phyloP scores from a whole-genome alignment of 2,113 vertebrate species.

The Misgurnus mizolepis region DNA sequence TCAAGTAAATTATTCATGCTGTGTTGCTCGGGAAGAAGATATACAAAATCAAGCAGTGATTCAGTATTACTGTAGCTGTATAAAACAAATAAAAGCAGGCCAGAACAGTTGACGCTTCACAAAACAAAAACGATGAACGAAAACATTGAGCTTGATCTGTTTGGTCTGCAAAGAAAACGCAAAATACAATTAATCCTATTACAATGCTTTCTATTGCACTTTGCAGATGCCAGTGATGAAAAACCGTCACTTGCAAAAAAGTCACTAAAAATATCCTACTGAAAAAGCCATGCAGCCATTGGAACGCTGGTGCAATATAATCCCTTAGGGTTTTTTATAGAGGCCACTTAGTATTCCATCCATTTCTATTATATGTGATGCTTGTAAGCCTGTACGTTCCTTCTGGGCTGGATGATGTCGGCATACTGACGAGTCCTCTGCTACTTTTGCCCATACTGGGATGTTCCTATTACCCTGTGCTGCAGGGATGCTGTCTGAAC shows the following conservation, averaged over 20 bases:
- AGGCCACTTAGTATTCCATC: conserved; percentile 40
- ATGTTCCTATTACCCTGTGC: conserved; percentile 29
- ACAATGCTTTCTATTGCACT: background rate
- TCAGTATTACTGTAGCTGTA: background rate
- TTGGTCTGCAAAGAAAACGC: background rate
- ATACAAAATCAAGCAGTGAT: conserved; percentile 24
- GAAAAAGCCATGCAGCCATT: conserved; percentile 11
- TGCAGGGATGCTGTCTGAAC: conserved; percentile 29
- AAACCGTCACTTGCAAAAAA: background rate
- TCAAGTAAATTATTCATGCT: conserved; percentile 33
- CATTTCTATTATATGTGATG: conserved; percentile 20
- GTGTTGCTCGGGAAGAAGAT: conserved; percentile 19
- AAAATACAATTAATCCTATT: background rate
- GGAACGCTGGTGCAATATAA: conserved; percentile 1
- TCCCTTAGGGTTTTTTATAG: conserved; percentile 25
- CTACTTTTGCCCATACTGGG: conserved; percentile 6
- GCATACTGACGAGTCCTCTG: conserved; percentile 1
- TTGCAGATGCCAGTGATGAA: conserved; percentile 9
- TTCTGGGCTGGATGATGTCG: conserved; percentile 34
- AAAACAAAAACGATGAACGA: background rate
- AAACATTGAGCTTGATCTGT: background rate
- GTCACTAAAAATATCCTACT: conserved; percentile 23
- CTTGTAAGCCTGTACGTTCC: conserved; percentile 17
- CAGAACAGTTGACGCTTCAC: background rate
- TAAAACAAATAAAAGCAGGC: conserved; percentile 24